Evolutionary conservation across 2,113 vertebrate genomes (phyloP), one percentile per base, ranked within the genome.

Genomic region (Ceuthmochares aereus): DNA sequence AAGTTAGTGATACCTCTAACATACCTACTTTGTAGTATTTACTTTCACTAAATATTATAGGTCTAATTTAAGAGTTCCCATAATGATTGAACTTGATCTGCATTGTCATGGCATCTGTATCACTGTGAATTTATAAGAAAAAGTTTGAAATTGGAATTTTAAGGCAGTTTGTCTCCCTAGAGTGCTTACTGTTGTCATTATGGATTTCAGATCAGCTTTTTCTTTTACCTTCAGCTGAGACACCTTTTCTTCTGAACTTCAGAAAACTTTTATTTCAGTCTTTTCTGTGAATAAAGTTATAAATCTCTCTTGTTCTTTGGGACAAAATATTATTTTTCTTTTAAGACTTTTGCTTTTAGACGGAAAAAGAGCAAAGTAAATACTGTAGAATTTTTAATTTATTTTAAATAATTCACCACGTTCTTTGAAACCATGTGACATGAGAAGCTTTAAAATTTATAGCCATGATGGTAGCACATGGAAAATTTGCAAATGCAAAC

Each of bases 401-500:
- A 79, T 69, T 87, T 69, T 88, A 88, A 93, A 69, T 94, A 93
- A 94, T 96, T 94, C 77, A 91, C 85, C 43, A 34, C 20, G 8
- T 93, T 95, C 59, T 67, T 42, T 93, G 56, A 87, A 93, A 68
- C 67, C 82, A 62, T 37, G 87, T 91, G 82, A 93, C 54, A 14
- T 14, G 34, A 69, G 55, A 78, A 94, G 49, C 70, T 64, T 94
- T 90, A 86, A 37, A 94, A 94, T 96, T 96, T 90, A 90, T 40
- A 67, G 58, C 55, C 63, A 7, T 29, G 45, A 69, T 60, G 92
- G 73, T 77, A 94, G 76, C 47, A 45, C 86, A 89, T 94, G 97
- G 95, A 97, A 97, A 96, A 93, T 83, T 90, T 96, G 74, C 91
- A 96, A 96, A 97, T 96, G 91, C 70, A 85, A 87, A 89, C 47